Percentiles rank a stretch among this genome's conserved stretches.
phyloP scores from a whole-genome alignment of 1,140 invertebrate genomes.

The Drosophila varians region DNA sequence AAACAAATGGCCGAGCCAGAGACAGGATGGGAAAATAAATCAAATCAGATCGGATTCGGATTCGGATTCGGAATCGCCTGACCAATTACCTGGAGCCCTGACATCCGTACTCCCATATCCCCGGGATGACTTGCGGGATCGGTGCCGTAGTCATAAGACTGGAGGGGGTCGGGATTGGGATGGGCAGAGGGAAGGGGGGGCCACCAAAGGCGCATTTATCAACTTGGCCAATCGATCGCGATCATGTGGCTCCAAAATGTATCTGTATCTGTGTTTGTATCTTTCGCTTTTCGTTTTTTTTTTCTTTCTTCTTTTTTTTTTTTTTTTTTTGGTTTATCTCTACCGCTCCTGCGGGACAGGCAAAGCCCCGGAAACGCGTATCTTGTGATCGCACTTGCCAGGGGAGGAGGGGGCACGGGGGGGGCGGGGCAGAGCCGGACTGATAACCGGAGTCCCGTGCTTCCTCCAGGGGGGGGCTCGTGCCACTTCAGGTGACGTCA shows the following conservation, averaged over 20 bases:
- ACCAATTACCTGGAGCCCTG: slow-evolving; percentile 12
- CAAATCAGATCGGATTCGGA: background rate
- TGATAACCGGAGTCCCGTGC: slow-evolving; percentile 7
- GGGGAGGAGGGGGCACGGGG: background rate
- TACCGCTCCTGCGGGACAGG: slow-evolving; percentile 21
- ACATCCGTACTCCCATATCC: slow-evolving; percentile 31
- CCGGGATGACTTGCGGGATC: slow-evolving; percentile 28
- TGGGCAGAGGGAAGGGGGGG: background rate
- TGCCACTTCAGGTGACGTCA: slow-evolving; percentile 22
- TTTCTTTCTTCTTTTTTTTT: no score
- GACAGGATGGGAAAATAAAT: slow-evolving; percentile 16
- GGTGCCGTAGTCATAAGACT: slow-evolving; percentile 5
- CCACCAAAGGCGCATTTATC: background rate
- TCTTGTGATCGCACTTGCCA: slow-evolving; percentile 30
- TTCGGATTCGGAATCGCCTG: background rate
- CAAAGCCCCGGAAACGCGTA: slow-evolving; percentile 44
- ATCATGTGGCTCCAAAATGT: slow-evolving; percentile 6
- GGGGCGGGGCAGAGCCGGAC: background rate
- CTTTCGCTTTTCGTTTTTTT: background rate
- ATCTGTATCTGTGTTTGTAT: slow-evolving; percentile 24
- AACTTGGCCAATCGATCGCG: slow-evolving; percentile 1
- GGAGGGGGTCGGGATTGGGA: background rate
- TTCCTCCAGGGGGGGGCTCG: slow-evolving; percentile 11
- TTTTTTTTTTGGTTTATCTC: slow-evolving; percentile 19
- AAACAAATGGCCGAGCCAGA: background rate